These are phyloP conservation scores for Rotaria socialis DNA, from an alignment of 2,888 invertebrate species.

Conservation along the genomic window DNA sequence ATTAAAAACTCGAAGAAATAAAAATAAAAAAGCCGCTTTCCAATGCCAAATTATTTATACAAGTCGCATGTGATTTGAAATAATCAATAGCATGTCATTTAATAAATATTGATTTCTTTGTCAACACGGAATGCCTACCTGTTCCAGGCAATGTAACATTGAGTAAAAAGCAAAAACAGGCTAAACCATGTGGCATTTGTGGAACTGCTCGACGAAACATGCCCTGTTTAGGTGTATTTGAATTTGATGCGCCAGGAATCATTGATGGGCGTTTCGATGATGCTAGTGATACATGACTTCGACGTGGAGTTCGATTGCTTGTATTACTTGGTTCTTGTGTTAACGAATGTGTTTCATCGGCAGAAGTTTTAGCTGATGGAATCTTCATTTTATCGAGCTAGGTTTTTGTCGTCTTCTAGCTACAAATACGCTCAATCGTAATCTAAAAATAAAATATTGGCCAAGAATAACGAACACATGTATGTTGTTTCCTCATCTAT, in stretches of 20 bases:
- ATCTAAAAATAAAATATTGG: neutral
- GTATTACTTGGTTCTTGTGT: neutral
- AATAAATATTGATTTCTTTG: neutral
- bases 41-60: neutral
- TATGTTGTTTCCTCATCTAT: neutral
- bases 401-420: neutral
- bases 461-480: neutral
- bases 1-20: neutral
- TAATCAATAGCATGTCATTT: neutral
- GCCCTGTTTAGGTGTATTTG: neutral
- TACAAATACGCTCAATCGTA: neutral
- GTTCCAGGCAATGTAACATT: slow-evolving; percentile 56
- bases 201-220: slow-evolving; percentile 60
- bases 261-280: slow-evolving; percentile 11
- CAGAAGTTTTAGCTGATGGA: neutral
- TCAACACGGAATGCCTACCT: slow-evolving; percentile 53
- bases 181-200: slow-evolving; percentile 60
- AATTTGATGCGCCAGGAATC: neutral
- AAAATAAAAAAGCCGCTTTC: neutral
- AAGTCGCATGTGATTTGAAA: neutral
- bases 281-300: slow-evolving; percentile 30
- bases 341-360: neutral
- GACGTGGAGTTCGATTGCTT: neutral
- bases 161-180: slow-evolving; percentile 56
- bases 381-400: neutral